Evolutionary conservation across 2,113 vertebrate genomes (phyloP).

Genomic region (Malurus cyaneus): DNA sequence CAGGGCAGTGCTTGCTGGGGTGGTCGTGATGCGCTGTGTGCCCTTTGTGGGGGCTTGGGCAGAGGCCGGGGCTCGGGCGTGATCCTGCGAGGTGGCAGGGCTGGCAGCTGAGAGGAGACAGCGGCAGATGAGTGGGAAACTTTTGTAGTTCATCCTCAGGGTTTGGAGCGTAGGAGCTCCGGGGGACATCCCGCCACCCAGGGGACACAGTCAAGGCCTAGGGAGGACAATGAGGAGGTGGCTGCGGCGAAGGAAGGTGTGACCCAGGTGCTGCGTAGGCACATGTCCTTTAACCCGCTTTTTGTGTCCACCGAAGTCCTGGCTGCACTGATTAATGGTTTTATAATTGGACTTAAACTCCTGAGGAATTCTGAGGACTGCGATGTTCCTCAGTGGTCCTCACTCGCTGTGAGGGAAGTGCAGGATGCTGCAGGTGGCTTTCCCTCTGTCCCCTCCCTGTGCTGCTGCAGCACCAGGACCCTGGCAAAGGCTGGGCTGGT

Average conservation of each 20-base stretch:
- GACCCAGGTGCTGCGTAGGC: background rate
- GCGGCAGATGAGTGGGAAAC: background rate
- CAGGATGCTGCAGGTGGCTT: background rate
- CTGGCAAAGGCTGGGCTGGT: background rate
- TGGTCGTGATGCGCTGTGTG: background rate
- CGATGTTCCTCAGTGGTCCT: background rate
- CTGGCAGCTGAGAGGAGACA: background rate
- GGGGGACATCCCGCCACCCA: rapidly evolving
- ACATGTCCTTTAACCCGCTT: background rate
- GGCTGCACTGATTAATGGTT: background rate
- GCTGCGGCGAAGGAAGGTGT: background rate
- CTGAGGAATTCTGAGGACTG: background rate
- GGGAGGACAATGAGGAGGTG: background rate
- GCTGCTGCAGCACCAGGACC: background rate
- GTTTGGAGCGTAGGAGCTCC: background rate
- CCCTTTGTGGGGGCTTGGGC: background rate
- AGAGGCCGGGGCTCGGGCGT: background rate
- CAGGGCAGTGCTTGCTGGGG: background rate
- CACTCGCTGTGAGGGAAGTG: rapidly evolving
- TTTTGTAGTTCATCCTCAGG: background rate
- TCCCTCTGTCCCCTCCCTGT: background rate
- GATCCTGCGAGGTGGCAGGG: too few species aligned
- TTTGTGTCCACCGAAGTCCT: background rate
- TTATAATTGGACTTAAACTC: background rate
- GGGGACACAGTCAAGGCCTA: background rate